Evolutionary conservation across 2,888 invertebrate genomes (phyloP), one percentile per base, ranked within the genome.

Genomic region (Cylloceria caligata): DNA sequence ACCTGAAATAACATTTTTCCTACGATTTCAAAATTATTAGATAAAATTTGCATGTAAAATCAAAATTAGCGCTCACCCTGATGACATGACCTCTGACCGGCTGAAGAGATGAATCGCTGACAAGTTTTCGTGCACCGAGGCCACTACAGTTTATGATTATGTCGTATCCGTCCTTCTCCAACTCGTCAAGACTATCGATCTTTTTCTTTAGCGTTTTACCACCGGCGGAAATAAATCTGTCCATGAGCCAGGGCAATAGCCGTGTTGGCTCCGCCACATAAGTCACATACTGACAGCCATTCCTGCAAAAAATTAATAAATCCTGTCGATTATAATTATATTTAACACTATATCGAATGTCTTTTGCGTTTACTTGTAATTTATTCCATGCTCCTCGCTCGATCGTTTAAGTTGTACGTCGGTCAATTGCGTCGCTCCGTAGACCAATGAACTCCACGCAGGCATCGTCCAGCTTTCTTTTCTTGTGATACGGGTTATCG

Each of bases 81-180:
- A 94, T 90, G 42, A 97, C 94, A 93, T 97, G 97, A 5, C 97
- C 97, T 84, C 98, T 94, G 62, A 97, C 94, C 1, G 97, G 94
- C 73, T 93, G 93, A 64, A 97, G 93, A 42, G 90, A 89, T 0
- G 91, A 85, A 93, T 98, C 97, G 0, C 94, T 93, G 0, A 95
- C 94, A 0, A 97, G 90, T 7, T 93, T 84, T 84, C 93, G 93
- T 0, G 97, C 95, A 0, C 95, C 95, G 0, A 97, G 88, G 1
- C 97, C 98, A 0, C 95, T 94, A 86, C 97, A 98, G 91, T 98
- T 97, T 55, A 98, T 94, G n/a, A 98, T 93, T 0, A 96, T 93
- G 89, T 97, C 95, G 87, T 93, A 96, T 0, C 92, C 91, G 36
- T 91, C 92, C 16, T 88, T 87, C 0, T 92, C 86, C 19, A 95